Evolutionary conservation across 2,888 invertebrate genomes (phyloP), one percentile per base, ranked within the genome.

Genomic region (Bibio marci): DNA sequence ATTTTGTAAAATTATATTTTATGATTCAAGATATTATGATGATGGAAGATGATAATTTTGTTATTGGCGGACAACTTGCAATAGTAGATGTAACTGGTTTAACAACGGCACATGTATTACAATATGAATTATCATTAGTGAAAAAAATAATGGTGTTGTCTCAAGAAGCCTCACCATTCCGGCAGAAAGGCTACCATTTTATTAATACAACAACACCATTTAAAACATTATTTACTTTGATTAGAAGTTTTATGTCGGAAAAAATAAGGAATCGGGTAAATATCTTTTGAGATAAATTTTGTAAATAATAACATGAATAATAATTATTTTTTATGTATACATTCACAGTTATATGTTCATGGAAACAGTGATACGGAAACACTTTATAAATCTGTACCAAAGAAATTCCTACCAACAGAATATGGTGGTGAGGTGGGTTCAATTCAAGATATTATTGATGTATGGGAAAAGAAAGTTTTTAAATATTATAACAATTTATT

Each of bases 351-450:
- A 34, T 60, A 57, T 52, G 58, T 71, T 31, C 67, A 71, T 45
- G 68, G 66, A n/a, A n/a, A n/a, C 26, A 65, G 62, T 45, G 59
- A 65, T 43, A 59, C 65, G 40, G 70, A 73, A 15, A 67, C 65
- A 33, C 52, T 73, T 43, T 69, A 69, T 49, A 59, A 71, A 47
- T 49, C 63, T 35, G 60, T 77, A 31, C 72, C 76, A 1, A 64
- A 65, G 48, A 62, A 67, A 13, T 58, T 70, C 37, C 53, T 78
- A 34, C 77, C 77, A 1, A 59, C 56, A 14, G 76, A 79, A 48
- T 76, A 74, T 47, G 77, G 77, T 13, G 78, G 78, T 6, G 59
- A 59, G 13, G 71, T 65, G 22, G 70, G 70, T 2, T 59, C 69
- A 6, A 48, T 68, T 7, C 39, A 40, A 4, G 37, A 56, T 41